These are phyloP conservation scores for Chlamydotis undulata DNA, from an alignment of 2,113 vertebrate species.

Conservation along the genomic window DNA sequence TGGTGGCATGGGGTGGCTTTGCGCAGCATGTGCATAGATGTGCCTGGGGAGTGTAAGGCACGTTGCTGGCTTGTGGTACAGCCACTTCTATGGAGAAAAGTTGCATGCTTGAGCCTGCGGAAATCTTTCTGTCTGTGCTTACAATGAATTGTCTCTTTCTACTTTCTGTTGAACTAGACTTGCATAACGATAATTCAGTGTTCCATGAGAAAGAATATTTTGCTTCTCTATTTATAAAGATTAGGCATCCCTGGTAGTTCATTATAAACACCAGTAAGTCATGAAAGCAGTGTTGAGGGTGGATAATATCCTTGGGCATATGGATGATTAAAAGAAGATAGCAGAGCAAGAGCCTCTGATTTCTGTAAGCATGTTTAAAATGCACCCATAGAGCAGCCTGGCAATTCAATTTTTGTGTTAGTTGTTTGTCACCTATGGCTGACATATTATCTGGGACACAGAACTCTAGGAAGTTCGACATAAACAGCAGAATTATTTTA, in stretches of 20 bases:
- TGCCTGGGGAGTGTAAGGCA: background rate
- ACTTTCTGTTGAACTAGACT: background rate
- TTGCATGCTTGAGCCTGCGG: background rate
- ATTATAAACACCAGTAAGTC: background rate
- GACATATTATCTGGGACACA: background rate
- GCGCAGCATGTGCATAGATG: accelerated
- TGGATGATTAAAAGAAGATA: background rate
- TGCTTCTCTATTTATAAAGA: background rate
- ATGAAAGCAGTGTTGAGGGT: background rate
- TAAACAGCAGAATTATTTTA: background rate
- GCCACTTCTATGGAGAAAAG: background rate
- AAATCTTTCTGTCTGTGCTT: background rate
- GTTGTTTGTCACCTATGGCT: background rate
- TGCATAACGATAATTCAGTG: background rate
- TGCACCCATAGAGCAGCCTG: background rate
- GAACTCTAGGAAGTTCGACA: background rate
- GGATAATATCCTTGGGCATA: background rate
- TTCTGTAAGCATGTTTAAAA: background rate
- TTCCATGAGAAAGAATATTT: background rate
- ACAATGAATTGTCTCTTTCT: background rate
- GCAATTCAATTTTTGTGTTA: background rate
- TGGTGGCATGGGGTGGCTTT: background rate
- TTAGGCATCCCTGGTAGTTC: background rate
- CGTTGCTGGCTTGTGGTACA: background rate
- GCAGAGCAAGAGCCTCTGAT: background rate